These are phyloP conservation scores for Styela plicata DNA, from an alignment of 23 tunicate genomes.

Conservation along the genomic window DNA sequence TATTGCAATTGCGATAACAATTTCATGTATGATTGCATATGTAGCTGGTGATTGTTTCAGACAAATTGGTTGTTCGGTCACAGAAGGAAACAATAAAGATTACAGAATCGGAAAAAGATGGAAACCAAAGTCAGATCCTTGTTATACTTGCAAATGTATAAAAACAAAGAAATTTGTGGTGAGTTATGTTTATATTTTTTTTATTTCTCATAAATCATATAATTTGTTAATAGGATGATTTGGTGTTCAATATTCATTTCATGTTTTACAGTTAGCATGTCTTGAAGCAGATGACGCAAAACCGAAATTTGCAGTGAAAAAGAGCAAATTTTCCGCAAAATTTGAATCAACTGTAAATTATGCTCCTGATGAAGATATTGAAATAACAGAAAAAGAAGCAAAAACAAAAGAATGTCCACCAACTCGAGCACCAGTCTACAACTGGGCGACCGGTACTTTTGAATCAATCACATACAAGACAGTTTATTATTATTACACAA, in stretches of 20 bases:
- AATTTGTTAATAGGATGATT: no score
- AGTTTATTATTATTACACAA: slow-evolving; percentile 1
- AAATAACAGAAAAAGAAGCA: slow-evolving; percentile 2
- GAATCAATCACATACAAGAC: slow-evolving; percentile 8
- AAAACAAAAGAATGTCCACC: slow-evolving; percentile 11
- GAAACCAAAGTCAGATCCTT: background rate
- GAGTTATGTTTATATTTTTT: background rate
- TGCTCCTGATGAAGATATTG: background rate
- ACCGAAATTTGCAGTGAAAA: background rate
- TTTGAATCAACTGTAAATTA: background rate
- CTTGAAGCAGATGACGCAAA: background rate
- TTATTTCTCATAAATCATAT: no score
- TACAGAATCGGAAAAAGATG: slow-evolving; percentile 6
- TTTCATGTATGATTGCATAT: background rate
- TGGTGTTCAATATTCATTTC: no score
- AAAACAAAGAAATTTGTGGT: background rate
- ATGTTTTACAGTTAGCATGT: slow-evolving; percentile 10
- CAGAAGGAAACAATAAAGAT: background rate
- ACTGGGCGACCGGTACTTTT: slow-evolving; percentile 17
- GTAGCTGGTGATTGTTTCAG: background rate
- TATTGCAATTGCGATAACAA: background rate
- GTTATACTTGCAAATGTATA: slow-evolving; percentile 19
- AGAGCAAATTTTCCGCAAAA: background rate
- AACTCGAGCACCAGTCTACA: slow-evolving; percentile 21
- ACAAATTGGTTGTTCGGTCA: background rate